Conservation (phyloP, 2,113 vertebrate species). For the Menidia beryllina region DNA sequence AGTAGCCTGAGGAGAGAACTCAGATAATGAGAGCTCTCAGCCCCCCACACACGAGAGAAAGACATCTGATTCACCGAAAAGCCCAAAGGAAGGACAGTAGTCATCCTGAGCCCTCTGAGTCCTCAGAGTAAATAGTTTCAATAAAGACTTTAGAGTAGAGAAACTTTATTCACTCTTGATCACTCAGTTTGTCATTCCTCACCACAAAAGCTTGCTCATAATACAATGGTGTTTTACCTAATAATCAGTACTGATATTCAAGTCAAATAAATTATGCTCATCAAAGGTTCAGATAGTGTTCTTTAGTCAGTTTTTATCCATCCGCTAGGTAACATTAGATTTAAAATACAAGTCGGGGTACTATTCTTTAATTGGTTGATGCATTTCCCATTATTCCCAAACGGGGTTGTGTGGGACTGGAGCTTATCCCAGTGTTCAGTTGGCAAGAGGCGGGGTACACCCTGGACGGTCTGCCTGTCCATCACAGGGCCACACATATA, state of each 20-base stretch:
- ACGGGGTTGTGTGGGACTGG: no score
- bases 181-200: background rate
- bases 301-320: no score
- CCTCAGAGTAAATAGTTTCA: conserved; percentile 47
- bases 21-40: conserved; percentile 73
- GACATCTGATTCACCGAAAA: conserved; percentile 50
- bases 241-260: no score
- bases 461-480: no score
- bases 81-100: conserved; percentile 57
- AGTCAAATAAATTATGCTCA: background rate
- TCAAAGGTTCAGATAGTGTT: no score
- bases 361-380: no score
- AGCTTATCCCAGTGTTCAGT: no score
- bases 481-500: no score
- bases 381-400: no score
- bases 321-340: no score
- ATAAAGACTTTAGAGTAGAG: conserved; percentile 35
- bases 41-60: conserved; percentile 43
- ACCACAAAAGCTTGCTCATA: background rate
- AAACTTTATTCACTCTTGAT: conserved; percentile 17
- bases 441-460: no score
- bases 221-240: background rate
- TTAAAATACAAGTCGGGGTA: no score
- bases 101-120: conserved; percentile 38
- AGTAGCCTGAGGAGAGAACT: conserved; percentile 55